Evolutionary conservation across 2,113 vertebrate species (phyloP).

Genomic region (Camarhynchus parvulus): DNA sequence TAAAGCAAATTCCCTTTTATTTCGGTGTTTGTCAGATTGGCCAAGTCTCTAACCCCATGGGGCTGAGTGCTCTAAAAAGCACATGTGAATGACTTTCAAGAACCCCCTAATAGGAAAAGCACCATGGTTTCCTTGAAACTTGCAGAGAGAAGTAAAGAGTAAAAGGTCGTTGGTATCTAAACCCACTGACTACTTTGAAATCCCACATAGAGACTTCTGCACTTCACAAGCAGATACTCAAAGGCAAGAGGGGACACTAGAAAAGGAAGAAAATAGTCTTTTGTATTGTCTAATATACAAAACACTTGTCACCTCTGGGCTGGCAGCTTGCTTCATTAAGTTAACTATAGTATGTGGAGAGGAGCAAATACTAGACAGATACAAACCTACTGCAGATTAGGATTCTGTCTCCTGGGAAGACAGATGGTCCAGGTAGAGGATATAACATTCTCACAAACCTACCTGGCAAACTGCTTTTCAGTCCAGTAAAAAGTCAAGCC

Average conservation of each 20-base stretch:
- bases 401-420: neutral
- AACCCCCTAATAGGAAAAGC: neutral
- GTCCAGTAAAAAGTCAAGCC: neutral
- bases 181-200: neutral
- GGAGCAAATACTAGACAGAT: neutral
- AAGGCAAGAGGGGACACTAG: neutral
- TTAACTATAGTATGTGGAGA: neutral
- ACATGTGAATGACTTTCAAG: neutral
- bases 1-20: neutral
- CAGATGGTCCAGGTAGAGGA: neutral
- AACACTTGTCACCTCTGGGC: neutral
- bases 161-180: neutral
- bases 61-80: neutral
- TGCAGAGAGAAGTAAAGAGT: neutral
- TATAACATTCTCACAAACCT: neutral
- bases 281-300: neutral
- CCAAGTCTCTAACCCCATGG: neutral
- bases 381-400: neutral
- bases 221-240: neutral
- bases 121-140: neutral
- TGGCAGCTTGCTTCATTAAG: neutral
- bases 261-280: neutral
- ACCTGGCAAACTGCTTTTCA: neutral
- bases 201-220: neutral
- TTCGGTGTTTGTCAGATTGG: neutral